Base-by-base conservation (phyloP, 2,113 vertebrate genomes). In the Callipepla squamata region DNA sequence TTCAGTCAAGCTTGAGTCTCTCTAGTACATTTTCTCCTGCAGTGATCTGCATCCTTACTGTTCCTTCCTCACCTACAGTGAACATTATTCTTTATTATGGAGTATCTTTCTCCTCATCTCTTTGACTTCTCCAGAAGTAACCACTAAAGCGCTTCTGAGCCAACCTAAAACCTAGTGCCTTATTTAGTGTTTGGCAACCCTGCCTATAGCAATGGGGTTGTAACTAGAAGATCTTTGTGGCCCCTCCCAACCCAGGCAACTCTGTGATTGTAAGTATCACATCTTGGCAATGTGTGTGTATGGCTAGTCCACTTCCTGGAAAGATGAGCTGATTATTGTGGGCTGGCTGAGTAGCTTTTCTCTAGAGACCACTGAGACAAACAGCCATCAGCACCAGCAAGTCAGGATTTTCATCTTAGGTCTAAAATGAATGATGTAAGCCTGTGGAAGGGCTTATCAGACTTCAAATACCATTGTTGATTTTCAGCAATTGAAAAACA, bases 281-380 rank as follows among this genome's bases (percentile, higher is more conserved):
- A 63, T 11, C 7, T 3, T 55, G 23, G 4, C 34, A 67, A 36
- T 4, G 2, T 47, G 38, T 5, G 15, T 1, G 4, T 2, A 2
- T 40, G 38, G 63, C 59, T 9, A 30, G 3, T 13, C 9, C 1
- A 59, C 30, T 73, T 76, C 50, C 62, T 47, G 32, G 68, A n/a
- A 66, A 91, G 55, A 53, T 57, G 0, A 80, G 14, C 9, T 88
- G 9, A 62, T 62, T 66, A 30, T 5, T 73, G 28, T 2, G 20
- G 26, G 51, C 34, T 59, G n/a, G 22, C 11, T 25, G 28, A n/a
- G 1, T 47, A 9, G 80, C 69, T 88, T 83, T 40, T 8, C n/a
- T 66, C 9, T 44, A 44, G 12, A 68, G 8, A 17, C 19, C 17
- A 70, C 11, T 32, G 36, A 74, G 63, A 10, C 32, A 28, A 2